Percentiles rank a stretch among this genome's conserved stretches.
phyloP scores from a whole-genome alignment of 2,888 invertebrate genomes.

The Oegoconia quadripuncta region DNA sequence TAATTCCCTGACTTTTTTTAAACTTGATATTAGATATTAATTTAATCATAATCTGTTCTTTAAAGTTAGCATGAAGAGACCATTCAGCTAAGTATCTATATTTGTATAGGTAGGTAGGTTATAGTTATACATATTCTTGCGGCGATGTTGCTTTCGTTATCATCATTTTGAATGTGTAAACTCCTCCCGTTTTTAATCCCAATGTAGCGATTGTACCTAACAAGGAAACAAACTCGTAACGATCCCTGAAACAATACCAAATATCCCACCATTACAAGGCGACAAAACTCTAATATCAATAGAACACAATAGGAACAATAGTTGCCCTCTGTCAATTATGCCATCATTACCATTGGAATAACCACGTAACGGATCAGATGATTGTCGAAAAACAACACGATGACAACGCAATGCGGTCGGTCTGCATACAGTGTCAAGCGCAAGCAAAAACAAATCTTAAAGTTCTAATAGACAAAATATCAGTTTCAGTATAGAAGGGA shows the following conservation, averaged over 20 bases:
- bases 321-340: slow-evolving; percentile 76
- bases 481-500: slow-evolving; percentile 21
- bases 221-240: slow-evolving; percentile 47
- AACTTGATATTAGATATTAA: too few relatives aligned
- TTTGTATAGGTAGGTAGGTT: too few relatives aligned
- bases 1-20: too few relatives aligned
- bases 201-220: slow-evolving; percentile 49
- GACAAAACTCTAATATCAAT: slow-evolving; percentile 76
- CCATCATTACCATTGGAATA: slow-evolving; percentile 77
- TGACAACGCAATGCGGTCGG: slow-evolving; percentile 48
- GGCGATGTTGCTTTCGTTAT: too few relatives aligned
- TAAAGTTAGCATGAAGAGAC: too few relatives aligned
- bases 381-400: slow-evolving; percentile 65
- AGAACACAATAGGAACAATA: slow-evolving; percentile 76
- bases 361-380: slow-evolving; percentile 72
- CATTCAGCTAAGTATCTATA: too few relatives aligned
- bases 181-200: slow-evolving; percentile 70
- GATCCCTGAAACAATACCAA: slow-evolving; percentile 63
- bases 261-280: slow-evolving; percentile 68
- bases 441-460: slow-evolving; percentile 47
- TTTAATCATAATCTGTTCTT: too few relatives aligned
- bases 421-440: slow-evolving; percentile 24
- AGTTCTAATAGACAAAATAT: slow-evolving; percentile 35
- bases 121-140: too few relatives aligned
- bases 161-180: slow-evolving; percentile 43